Percentiles rank a stretch among this genome's conserved stretches.
phyloP scores from a whole-genome alignment of 2,888 invertebrate genomes.

The Tiliacea citrago region DNA sequence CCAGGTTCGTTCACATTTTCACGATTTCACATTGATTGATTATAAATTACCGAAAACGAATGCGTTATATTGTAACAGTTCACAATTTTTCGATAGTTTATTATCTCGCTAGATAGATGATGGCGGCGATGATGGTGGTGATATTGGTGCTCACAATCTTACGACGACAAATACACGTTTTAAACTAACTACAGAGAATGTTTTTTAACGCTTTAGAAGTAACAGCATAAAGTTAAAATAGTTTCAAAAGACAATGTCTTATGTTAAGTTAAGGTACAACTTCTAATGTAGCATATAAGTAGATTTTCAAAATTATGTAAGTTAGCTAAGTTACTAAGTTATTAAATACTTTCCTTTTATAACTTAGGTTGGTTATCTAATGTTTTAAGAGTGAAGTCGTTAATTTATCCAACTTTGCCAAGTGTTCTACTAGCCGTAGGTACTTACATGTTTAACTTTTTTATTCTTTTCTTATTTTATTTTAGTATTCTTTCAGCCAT shows the following conservation, averaged over 20 bases:
- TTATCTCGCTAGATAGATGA: too few relatives aligned
- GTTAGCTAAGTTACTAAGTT: conserved; percentile 15
- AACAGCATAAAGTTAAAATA: conserved; percentile 48
- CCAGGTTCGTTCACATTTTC: too few relatives aligned
- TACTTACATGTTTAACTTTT: conserved; percentile 11
- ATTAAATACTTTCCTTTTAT: conserved; percentile 38
- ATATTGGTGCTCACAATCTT: too few relatives aligned
- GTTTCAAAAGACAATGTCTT: conserved; percentile 25
- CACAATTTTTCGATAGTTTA: too few relatives aligned
- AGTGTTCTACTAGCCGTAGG: not conserved
- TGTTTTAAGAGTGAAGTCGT: conserved; percentile 26
- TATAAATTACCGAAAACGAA: too few relatives aligned
- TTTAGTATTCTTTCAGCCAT: not conserved
- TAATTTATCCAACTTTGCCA: conserved; percentile 20
- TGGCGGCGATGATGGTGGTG: too few relatives aligned
- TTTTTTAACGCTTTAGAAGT: too few relatives aligned
- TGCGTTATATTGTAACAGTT: too few relatives aligned
- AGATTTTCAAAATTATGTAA: conserved; percentile 33
- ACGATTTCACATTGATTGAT: too few relatives aligned
- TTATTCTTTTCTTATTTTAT: conserved; percentile 5
- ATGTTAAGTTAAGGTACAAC: conserved; percentile 7
- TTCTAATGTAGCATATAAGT: conserved; percentile 44
- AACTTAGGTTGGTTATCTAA: conserved; percentile 33
- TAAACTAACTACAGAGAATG: too few relatives aligned
- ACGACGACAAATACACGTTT: too few relatives aligned